Evolutionary conservation across 2,113 vertebrate genomes (phyloP).

Genomic region (Antennarius striatus): DNA sequence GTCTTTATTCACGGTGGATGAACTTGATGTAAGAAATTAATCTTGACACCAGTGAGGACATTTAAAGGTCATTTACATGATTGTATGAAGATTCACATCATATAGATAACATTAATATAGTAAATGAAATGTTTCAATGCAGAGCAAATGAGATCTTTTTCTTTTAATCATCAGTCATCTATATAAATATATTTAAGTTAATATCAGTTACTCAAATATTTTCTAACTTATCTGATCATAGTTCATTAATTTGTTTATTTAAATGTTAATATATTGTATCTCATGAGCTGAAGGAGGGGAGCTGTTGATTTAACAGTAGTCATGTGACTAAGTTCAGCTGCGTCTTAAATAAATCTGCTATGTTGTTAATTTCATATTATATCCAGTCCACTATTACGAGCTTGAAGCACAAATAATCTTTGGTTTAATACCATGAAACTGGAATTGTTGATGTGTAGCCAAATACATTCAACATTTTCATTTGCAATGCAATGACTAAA

Average conservation of each 20-base stretch:
- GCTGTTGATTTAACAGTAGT: constrained; percentile 19
- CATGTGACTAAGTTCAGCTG: constrained; percentile 42
- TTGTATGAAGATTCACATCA: too few species aligned
- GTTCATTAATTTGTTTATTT: neutral
- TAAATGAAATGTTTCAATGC: too few species aligned
- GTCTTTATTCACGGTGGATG: neutral
- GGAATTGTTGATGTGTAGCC: constrained; percentile 50
- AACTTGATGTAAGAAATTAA: too few species aligned
- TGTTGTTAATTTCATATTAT: neutral
- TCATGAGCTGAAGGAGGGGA: neutral
- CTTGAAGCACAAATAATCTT: neutral
- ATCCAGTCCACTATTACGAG: constrained; percentile 15
- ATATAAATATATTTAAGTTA: constrained; percentile 21
- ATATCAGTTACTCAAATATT: constrained; percentile 13
- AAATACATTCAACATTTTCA: neutral
- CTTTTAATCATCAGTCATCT: constrained; percentile 16
- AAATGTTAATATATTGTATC: neutral
- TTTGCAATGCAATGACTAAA: constrained; percentile 34
- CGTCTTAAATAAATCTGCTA: neutral
- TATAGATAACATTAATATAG: too few species aligned
- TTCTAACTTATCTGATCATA: neutral
- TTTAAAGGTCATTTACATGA: too few species aligned
- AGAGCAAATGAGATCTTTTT: too few species aligned
- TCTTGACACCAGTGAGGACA: too few species aligned
- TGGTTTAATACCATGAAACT: constrained; percentile 47